phyloP scores from a whole-genome alignment of 1,140 invertebrate genomes.

The Centruroides sculpturatus region DNA sequence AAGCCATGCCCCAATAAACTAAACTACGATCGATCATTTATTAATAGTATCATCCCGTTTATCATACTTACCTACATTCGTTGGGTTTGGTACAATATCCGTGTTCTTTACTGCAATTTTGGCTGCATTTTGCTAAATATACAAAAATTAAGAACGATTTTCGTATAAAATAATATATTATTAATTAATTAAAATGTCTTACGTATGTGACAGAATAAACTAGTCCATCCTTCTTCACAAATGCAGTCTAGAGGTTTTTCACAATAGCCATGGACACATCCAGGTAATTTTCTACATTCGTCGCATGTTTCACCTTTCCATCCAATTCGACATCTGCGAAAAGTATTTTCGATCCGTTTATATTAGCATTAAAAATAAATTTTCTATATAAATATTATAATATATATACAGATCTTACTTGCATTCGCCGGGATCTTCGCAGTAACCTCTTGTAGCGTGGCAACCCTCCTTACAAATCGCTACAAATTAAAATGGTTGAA shows the following conservation, averaged over 20 bases:
- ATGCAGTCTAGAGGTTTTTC: constrained; percentile 26
- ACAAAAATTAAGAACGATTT: constrained; percentile 40
- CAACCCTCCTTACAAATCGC: constrained; percentile 62
- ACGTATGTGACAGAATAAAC: constrained; percentile 66
- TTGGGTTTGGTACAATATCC: constrained; percentile 71
- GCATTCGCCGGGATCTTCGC: constrained; percentile 62
- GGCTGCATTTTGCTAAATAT: constrained; percentile 23
- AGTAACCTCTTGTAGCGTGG: constrained; percentile 63
- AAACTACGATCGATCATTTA: too few species aligned
- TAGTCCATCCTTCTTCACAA: constrained; percentile 26
- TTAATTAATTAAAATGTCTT: constrained; percentile 29
- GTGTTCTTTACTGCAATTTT: constrained; percentile 62
- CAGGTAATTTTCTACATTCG: constrained; percentile 50
- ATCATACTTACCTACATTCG: constrained; percentile 31
- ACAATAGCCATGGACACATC: constrained; percentile 26
- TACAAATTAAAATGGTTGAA: constrained; percentile 22
- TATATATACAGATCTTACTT: constrained; percentile 26
- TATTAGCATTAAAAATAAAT: not conserved
- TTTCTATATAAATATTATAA: not conserved
- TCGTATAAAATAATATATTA: not conserved
- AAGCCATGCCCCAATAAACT: too few species aligned
- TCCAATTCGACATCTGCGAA: constrained; percentile 52
- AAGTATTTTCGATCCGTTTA: not conserved
- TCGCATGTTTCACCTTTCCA: constrained; percentile 66
- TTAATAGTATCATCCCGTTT: too few species aligned